phyloP scores from a whole-genome alignment of 2,888 invertebrate genomes.

The Parelbella ahira region DNA sequence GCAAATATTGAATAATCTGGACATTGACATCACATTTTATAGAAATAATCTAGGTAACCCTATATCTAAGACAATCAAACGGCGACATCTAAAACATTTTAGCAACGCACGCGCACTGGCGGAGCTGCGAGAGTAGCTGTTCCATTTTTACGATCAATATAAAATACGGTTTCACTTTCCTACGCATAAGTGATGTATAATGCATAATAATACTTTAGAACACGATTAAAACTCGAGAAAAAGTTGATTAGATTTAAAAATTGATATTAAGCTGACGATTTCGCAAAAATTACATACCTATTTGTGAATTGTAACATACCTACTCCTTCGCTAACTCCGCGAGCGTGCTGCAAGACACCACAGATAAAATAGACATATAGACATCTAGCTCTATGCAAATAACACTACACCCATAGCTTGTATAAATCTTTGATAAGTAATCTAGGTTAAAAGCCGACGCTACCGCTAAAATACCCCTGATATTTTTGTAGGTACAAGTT shows the following conservation, averaged over 20 bases:
- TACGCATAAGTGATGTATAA: too few species aligned
- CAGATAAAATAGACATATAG: constrained; percentile 23
- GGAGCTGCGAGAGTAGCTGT: constrained; percentile 1
- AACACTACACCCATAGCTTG: constrained; percentile 60
- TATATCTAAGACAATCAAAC: constrained; percentile 34
- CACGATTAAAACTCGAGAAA: too few species aligned
- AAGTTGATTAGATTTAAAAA: too few species aligned
- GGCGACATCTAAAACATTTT: constrained; percentile 18
- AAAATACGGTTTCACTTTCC: too few species aligned
- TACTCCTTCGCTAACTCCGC: background rate
- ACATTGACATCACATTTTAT: constrained; percentile 58
- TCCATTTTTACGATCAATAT: too few species aligned
- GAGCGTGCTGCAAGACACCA: constrained; percentile 3
- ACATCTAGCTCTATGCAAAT: constrained; percentile 25
- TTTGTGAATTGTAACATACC: background rate
- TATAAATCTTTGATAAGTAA: constrained; percentile 66
- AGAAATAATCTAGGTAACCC: constrained; percentile 40
- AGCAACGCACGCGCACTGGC: constrained; percentile 5
- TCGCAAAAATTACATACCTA: background rate
- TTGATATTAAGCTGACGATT: too few species aligned
- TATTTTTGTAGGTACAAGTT: constrained; percentile 44
- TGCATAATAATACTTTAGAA: too few species aligned
- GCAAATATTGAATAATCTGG: constrained; percentile 61
- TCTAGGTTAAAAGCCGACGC: constrained; percentile 63
- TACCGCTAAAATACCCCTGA: constrained; percentile 65